Evolutionary conservation across 2,797 vertebrate species (phyloP), one percentile per base, ranked within the genome.

Genomic region (Gymnocypris eckloni): DNA sequence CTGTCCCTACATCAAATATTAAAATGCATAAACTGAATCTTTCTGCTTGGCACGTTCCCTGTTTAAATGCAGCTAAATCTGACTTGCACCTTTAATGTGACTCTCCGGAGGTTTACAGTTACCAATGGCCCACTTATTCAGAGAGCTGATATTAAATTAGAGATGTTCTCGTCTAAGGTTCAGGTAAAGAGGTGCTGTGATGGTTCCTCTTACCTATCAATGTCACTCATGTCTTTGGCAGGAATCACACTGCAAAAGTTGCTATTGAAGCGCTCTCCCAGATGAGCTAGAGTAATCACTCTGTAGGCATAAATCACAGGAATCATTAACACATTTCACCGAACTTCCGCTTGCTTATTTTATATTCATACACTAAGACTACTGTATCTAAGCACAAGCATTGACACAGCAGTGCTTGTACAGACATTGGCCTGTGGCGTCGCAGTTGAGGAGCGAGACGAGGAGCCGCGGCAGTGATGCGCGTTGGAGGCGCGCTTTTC

Each of bases 71-170:
- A 66, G 61, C 20, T 43, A 11, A 78, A 61, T 79, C 22, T 43
- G 54, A 78, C 39, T 33, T 9, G 33, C 18, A 41, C 10, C 37
- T 82, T 82, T 72, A 28, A 28, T 45, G 76, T 61, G 76, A 61
- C n/a, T 77, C 75, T 56, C n/a, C 6, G 13, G 18, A 22, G 70
- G 70, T 43, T 73, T 73, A 48, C n/a, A n/a, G 54, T 73, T 73
- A 61, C 48, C 22, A 33, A 10, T 15, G 79, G 13, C 33, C 33
- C 22, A 81, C 79, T 70, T 70, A 37, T 81, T 81, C 33, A 70
- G 66, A 81, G 25, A 56, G 79, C 45, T 71, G 66, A 82, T 41
- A 81, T 81, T 70, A 39, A 81, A 81, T 50, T 10, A 54, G 25
- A 81, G 48, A 70, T 70, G 79, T 37, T 81, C 45, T 61, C 8